Percentiles rank a stretch among this genome's conserved stretches.
These are phyloP conservation scores for Nothura maculosa DNA, from an alignment of 2,797 vertebrate genomes.

Conservation along the genomic window DNA sequence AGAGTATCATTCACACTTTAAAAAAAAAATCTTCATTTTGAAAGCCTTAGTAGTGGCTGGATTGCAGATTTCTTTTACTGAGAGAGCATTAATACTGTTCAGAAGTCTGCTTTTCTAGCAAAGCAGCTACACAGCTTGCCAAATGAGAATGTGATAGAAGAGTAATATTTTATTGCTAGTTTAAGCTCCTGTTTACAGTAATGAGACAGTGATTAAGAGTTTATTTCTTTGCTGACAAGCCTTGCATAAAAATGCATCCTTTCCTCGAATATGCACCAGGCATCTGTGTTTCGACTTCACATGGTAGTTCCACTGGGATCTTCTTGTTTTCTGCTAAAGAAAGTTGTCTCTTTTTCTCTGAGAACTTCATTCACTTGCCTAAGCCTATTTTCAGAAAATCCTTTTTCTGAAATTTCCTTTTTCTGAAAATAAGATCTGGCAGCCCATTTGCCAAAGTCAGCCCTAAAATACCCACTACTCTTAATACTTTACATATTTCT, in stretches of 20 bases:
- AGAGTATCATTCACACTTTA: background rate
- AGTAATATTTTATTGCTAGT: background rate
- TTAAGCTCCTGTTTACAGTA: background rate
- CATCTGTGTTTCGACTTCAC: background rate
- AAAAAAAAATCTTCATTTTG: background rate
- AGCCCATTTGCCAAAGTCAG: background rate
- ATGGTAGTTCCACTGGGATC: background rate
- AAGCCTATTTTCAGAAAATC: background rate
- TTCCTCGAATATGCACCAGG: background rate
- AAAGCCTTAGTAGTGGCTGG: background rate
- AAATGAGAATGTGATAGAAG: background rate
- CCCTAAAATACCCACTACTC: background rate
- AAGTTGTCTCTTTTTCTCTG: background rate
- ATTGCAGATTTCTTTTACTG: background rate
- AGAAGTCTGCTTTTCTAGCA: conserved; percentile 10
- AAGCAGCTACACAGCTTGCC: background rate
- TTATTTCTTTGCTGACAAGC: background rate
- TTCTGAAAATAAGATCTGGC: background rate
- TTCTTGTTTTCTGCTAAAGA: background rate
- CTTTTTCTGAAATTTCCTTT: background rate
- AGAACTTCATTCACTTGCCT: background rate
- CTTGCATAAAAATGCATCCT: background rate
- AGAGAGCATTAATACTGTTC: background rate
- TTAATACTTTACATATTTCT: background rate
- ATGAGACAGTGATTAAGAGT: background rate